Conservation (phyloP, 2,888 invertebrate genomes). For the Caenorhabditis doughertyi region DNA sequence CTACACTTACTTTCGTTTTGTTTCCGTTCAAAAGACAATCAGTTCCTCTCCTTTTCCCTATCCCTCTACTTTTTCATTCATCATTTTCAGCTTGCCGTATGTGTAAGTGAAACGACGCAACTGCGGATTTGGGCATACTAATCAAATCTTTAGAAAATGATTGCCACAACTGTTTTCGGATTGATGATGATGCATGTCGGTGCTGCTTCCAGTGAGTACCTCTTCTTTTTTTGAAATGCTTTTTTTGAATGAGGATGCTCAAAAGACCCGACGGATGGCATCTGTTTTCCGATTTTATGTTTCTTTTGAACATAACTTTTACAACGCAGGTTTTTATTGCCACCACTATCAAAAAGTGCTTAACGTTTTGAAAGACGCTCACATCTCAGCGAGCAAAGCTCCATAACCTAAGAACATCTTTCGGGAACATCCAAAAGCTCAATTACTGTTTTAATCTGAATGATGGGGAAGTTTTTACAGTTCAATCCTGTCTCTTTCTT, state of each 20-base stretch:
- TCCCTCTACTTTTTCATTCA: background rate
- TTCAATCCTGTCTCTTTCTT: slow-evolving; percentile 77
- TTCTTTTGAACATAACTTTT: slow-evolving; percentile 46
- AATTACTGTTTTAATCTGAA: too few species aligned
- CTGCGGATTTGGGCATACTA: slow-evolving; percentile 26
- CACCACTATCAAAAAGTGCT: slow-evolving; percentile 24
- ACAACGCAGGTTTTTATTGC: slow-evolving; percentile 9
- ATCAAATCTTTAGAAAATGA: slow-evolving; percentile 45
- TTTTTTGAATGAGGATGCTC: background rate
- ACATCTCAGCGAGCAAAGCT: slow-evolving; percentile 14
- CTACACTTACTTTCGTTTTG: slow-evolving; percentile 5
- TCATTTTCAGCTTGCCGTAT: slow-evolving; percentile 45
- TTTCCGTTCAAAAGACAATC: background rate
- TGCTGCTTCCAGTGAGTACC: slow-evolving; percentile 45
- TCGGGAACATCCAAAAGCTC: too few species aligned
- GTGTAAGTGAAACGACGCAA: slow-evolving; percentile 13
- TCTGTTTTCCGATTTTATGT: slow-evolving; percentile 36
- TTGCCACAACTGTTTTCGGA: slow-evolving; percentile 39
- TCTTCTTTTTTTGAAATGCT: background rate
- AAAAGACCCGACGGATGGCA: slow-evolving; percentile 27
- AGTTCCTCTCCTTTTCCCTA: background rate
- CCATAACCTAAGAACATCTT: too few species aligned
- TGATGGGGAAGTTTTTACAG: too few species aligned
- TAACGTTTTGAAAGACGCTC: slow-evolving; percentile 1
- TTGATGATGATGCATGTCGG: slow-evolving; percentile 54